phyloP scores from a whole-genome alignment of 2,888 invertebrate species.

The Priocnemis perturbator region DNA sequence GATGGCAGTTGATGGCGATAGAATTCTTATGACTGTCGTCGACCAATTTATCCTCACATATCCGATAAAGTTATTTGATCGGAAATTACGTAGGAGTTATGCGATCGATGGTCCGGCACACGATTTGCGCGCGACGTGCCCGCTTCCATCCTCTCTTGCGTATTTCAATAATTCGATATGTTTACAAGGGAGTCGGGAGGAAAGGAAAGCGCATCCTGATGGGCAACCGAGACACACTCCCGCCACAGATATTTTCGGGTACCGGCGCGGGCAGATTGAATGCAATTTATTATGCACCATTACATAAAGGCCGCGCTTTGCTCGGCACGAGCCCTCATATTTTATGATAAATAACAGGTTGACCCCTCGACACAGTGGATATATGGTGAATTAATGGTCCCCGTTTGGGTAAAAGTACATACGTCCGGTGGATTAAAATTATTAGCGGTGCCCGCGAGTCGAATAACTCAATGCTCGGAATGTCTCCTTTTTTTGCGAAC shows the following conservation, averaged over 20 bases:
- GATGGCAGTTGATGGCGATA: too few relatives aligned
- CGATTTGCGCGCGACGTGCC: neutral
- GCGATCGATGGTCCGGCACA: too few relatives aligned
- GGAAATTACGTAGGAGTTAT: too few relatives aligned
- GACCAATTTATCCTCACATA: too few relatives aligned
- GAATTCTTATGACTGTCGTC: too few relatives aligned
- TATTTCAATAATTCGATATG: neutral
- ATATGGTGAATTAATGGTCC: slow-evolving; percentile 62
- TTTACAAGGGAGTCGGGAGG: slow-evolving; percentile 4
- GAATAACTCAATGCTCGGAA: slow-evolving; percentile 59
- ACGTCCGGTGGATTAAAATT: slow-evolving; percentile 60
- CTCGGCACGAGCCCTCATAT: slow-evolving; percentile 61
- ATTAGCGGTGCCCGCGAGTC: slow-evolving; percentile 56
- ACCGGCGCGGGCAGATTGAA: slow-evolving; percentile 53
- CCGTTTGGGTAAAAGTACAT: slow-evolving; percentile 61
- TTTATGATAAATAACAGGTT: slow-evolving; percentile 66
- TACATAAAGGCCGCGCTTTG: slow-evolving; percentile 58
- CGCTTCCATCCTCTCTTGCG: neutral
- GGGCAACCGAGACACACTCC: slow-evolving; percentile 36
- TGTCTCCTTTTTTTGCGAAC: slow-evolving; percentile 36
- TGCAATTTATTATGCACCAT: slow-evolving; percentile 61
- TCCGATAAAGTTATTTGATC: too few relatives aligned
- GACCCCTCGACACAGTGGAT: slow-evolving; percentile 62
- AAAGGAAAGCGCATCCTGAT: slow-evolving; percentile 20
- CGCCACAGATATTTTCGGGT: slow-evolving; percentile 51